phyloP scores from a whole-genome alignment of 2,888 invertebrate genomes.

The Eremobia ochroleuca region DNA sequence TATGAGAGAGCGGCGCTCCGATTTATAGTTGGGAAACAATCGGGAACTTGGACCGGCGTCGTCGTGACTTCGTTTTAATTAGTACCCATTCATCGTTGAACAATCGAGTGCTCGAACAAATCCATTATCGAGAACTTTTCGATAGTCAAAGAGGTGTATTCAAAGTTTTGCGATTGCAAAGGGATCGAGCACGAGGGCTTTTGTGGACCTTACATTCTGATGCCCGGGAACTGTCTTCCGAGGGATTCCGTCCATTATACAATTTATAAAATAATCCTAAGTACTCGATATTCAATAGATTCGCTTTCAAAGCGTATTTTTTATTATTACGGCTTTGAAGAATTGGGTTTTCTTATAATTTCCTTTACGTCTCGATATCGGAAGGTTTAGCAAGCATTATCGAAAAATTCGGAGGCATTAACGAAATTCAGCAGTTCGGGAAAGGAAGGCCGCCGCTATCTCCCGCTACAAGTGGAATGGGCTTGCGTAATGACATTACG shows the following conservation, averaged over 20 bases:
- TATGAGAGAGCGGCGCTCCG: conserved; percentile 85
- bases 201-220: conserved; percentile 79
- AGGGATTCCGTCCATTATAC: conserved; percentile 73
- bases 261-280: conserved; percentile 69
- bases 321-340: conserved; percentile 55
- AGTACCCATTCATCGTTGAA: conserved; percentile 91
- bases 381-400: conserved; percentile 76
- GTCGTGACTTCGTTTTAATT: conserved; percentile 91
- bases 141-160: conserved; percentile 90
- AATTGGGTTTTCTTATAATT: conserved; percentile 73
- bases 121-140: conserved; percentile 90
- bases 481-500: conserved; percentile 83
- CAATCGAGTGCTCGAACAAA: conserved; percentile 90
- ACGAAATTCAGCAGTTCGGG: conserved; percentile 74
- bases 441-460: conserved; percentile 76
- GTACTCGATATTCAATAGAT: conserved; percentile 66
- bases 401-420: conserved; percentile 78
- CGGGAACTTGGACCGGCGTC: conserved; percentile 87
- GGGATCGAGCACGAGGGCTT: conserved; percentile 78
- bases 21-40: conserved; percentile 90
- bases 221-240: conserved; percentile 68
- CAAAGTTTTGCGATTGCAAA: conserved; percentile 85
- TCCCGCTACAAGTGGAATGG: conserved; percentile 75
- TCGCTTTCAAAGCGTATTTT: conserved; percentile 58
- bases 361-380: conserved; percentile 74